Conservation (phyloP, 2,888 invertebrate species). For the Polyommatus icarus region DNA sequence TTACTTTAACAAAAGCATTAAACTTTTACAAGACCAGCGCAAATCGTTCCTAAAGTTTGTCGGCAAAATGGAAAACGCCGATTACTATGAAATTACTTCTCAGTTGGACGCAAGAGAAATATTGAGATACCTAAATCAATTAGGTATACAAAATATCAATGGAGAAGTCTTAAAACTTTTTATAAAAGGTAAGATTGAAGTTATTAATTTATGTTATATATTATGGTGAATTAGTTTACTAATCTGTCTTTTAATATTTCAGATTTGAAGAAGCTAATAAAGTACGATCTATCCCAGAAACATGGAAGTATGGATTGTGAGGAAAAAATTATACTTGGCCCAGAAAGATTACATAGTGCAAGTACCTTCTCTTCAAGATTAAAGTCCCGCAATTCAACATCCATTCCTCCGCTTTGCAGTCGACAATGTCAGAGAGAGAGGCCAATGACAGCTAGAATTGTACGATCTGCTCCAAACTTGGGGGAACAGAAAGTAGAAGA, state of each 20-base stretch:
- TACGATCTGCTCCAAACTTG: conserved; percentile 63
- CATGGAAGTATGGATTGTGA: conserved; percentile 45
- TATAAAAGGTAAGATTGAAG: conserved; percentile 82
- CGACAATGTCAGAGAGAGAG: conserved; percentile 53
- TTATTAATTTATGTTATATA: neutral
- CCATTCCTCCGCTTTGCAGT: conserved; percentile 49
- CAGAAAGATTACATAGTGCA: conserved; percentile 70
- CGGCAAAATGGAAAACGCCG: conserved; percentile 38
- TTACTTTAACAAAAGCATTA: neutral
- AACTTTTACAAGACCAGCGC: neutral
- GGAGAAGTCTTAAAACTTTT: conserved; percentile 88
- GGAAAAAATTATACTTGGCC: conserved; percentile 46
- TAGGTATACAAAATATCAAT: conserved; percentile 88
- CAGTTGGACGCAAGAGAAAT: conserved; percentile 86
- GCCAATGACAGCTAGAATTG: conserved; percentile 46
- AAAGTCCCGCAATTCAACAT: conserved; percentile 56
- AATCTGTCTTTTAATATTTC: conserved; percentile 44
- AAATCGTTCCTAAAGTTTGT: neutral
- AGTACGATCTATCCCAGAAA: conserved; percentile 78
- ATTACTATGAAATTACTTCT: conserved; percentile 63
- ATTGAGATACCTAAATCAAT: conserved; percentile 85
- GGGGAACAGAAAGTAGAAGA: conserved; percentile 49
- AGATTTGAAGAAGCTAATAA: conserved; percentile 85
- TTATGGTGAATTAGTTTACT: neutral
- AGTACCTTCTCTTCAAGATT: conserved; percentile 71